These are phyloP conservation scores for Stylophora pistillata DNA, from an alignment of 64 coral and sea anemone genomes.

Conservation along the genomic window DNA sequence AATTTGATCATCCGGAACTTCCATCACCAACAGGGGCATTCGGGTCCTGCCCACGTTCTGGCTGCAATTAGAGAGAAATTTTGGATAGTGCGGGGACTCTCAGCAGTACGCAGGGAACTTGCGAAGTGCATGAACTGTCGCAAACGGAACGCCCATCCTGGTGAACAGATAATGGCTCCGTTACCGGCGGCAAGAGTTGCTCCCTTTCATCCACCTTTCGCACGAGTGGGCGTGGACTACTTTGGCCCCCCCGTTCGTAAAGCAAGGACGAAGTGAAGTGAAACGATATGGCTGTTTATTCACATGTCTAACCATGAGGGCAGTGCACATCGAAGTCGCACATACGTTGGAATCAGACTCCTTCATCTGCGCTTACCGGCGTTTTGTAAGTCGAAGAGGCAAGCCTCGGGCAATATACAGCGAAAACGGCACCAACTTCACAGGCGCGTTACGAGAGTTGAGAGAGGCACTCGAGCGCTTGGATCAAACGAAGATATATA, in stretches of 20 bases:
- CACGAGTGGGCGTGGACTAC: too few species aligned
- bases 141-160: neutral
- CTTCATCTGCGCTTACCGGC: slow-evolving; percentile 22
- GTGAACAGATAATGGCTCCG: neutral
- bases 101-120: neutral
- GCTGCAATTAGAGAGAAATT: neutral
- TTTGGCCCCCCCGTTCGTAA: slow-evolving; percentile 24
- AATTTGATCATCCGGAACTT: too few species aligned
- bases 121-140: neutral
- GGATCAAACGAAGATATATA: slow-evolving; percentile 12
- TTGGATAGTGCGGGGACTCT: neutral
- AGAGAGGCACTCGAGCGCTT: neutral
- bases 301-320: slow-evolving; percentile 25
- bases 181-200: neutral
- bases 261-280: neutral
- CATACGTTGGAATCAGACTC: slow-evolving; percentile 27
- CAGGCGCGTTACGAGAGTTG: slow-evolving; percentile 33
- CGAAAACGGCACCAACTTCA: slow-evolving; percentile 70
- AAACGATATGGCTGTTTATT: slow-evolving; percentile 54
- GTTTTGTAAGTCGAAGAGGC: slow-evolving; percentile 42
- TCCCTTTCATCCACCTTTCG: neutral
- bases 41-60: neutral
- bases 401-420: slow-evolving; percentile 9
- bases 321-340: slow-evolving; percentile 49
- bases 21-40: too few species aligned